Evolutionary conservation across 2,797 vertebrate genomes (phyloP).

Genomic region (Anomalospiza imberbis): DNA sequence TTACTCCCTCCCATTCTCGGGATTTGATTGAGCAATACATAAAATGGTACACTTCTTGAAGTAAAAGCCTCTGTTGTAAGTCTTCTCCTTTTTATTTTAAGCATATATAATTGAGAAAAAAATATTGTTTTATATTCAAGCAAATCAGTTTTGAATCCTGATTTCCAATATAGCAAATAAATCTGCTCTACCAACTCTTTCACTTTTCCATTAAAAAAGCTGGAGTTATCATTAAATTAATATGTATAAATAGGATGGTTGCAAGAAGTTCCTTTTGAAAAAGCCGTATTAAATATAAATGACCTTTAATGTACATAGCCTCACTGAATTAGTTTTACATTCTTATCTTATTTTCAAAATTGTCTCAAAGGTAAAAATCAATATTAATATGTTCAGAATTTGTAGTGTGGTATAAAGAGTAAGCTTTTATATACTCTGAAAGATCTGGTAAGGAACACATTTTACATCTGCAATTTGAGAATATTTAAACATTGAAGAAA

Average conservation of each 20-base stretch:
- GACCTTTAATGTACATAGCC: not conserved
- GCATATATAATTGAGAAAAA: not conserved
- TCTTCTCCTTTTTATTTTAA: not conserved
- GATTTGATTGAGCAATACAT: not conserved
- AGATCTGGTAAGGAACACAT: not conserved
- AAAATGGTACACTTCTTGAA: not conserved
- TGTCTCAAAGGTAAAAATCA: not conserved
- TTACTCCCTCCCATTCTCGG: not conserved
- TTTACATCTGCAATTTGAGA: not conserved
- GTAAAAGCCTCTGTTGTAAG: not conserved
- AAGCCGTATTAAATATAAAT: not conserved
- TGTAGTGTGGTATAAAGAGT: not conserved
- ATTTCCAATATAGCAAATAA: not conserved
- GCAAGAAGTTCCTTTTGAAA: not conserved
- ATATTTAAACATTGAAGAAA: not conserved
- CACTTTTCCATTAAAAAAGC: not conserved
- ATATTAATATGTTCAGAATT: not conserved
- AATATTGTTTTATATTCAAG: not conserved
- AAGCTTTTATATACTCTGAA: not conserved
- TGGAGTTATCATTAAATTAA: not conserved
- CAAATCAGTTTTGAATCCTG: not conserved
- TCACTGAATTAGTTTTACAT: not conserved
- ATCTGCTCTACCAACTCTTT: not conserved
- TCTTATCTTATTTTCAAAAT: conserved; percentile 13
- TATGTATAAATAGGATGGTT: not conserved